phyloP scores from a whole-genome alignment of 2,797 vertebrate genomes.

The Xenentodon cancila region DNA sequence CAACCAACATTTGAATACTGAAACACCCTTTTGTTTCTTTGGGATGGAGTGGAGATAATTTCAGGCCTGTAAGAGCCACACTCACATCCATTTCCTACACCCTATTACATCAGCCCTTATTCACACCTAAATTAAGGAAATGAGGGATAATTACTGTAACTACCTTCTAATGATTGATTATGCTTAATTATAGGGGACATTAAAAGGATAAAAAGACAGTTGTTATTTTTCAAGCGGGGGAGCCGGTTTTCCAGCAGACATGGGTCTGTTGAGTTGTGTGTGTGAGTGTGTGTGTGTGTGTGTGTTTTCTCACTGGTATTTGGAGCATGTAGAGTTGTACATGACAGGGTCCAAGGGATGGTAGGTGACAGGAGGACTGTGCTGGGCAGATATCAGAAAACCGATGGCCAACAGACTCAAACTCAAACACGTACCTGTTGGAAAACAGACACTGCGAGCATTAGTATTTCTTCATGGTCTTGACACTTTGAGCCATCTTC shows the following conservation, averaged over 20 bases:
- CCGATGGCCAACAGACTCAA: constrained; percentile 90
- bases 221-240: too few species aligned
- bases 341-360: constrained; percentile 84
- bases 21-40: neutral
- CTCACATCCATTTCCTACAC: too few species aligned
- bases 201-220: too few species aligned
- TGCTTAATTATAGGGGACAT: too few species aligned
- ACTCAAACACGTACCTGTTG: constrained; percentile 90
- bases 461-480: fast-evolving
- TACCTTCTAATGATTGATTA: too few species aligned
- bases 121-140: too few species aligned
- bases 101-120: too few species aligned
- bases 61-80: too few species aligned
- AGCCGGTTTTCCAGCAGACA: too few species aligned
- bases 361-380: constrained; percentile 90
- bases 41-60: too few species aligned
- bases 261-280: too few species aligned
- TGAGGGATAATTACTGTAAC: too few species aligned
- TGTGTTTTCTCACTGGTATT: constrained; percentile 78
- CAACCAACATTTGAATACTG: neutral
- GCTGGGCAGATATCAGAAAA: constrained; percentile 93
- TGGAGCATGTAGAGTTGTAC: constrained; percentile 89
- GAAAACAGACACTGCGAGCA: neutral
- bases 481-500: neutral
- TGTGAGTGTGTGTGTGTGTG: neutral